Base-by-base conservation (phyloP, 2,113 vertebrate species). In the Gallinago media region DNA sequence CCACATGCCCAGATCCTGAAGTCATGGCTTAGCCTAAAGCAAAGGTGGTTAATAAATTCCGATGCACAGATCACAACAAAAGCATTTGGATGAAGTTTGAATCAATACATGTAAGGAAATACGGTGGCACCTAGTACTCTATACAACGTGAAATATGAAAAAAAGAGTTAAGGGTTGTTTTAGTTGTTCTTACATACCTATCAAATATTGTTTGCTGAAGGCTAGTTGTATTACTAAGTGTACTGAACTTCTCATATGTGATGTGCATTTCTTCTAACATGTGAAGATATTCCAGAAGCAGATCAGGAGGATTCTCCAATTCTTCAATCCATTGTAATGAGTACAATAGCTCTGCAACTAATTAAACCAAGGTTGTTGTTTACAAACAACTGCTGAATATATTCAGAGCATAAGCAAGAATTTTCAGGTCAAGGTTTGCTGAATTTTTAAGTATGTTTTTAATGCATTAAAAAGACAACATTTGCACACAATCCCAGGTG, bases 271-370 rank as follows among this genome's bases (percentile, higher is more conserved):
- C 98, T 77, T 97, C 97, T 61, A 99, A 97, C 96, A 99, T 98
- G 46, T 82, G 97, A 96, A 97, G 93, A 95, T 98, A 99, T 21
- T 98, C 98, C 29, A 97, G 94, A 68, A 99, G 97, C 19, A 97
- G 47, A 8, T 58, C 2, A 21, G 98, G 98, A 29, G 97, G 97
- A 72, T 96, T 97, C 63, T 98, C 98, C 38, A 99, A 91, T 96
- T 99, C 99, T 94, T 98, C 98, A 97, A 99, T 99, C 99, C 99
- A 99, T 96, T 99, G 99, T 87, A 99, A 96, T 0, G 99, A 98
- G 82, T 99, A 99, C 22, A 99, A 96, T 56, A 99, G 95, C 73
- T 99, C 99, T 97, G 98, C 98, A 97, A 98, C 99, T 99, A 97
- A 90, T 25, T 56, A 92, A 94, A 87, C 25, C 91, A 22, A 65